These are phyloP conservation scores for Eclectus roratus DNA, from an alignment of 2,113 vertebrate genomes.

Conservation along the genomic window DNA sequence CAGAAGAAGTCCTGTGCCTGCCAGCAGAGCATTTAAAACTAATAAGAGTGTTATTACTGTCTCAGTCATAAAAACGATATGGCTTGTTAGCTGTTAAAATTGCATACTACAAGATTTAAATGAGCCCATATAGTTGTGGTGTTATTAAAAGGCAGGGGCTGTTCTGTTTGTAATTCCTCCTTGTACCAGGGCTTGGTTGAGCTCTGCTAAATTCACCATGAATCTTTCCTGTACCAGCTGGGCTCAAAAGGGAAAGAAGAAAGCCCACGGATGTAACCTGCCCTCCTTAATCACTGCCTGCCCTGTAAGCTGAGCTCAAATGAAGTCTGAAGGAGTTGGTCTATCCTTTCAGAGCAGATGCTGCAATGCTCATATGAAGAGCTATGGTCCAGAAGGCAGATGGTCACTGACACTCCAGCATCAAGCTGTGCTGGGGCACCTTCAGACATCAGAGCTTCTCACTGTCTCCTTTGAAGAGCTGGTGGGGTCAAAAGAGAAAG, in stretches of 20 bases:
- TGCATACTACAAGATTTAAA: background rate
- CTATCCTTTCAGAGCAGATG: background rate
- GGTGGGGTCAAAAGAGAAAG: background rate
- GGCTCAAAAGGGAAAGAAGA: background rate
- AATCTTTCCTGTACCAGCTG: background rate
- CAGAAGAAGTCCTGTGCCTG: background rate
- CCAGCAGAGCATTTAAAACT: background rate
- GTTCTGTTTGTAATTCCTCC: background rate
- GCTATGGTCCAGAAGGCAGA: background rate
- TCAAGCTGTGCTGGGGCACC: background rate
- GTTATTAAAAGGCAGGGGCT: background rate
- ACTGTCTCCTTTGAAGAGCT: background rate
- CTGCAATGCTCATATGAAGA: fast-evolving
- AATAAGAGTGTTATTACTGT: slow-evolving; percentile 29
- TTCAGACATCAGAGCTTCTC: background rate
- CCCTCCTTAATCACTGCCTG: background rate
- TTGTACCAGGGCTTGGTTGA: background rate
- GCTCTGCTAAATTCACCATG: background rate
- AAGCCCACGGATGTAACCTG: background rate
- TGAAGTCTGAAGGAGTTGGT: background rate
- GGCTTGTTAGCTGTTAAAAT: slow-evolving; percentile 39
- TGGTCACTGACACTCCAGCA: fast-evolving
- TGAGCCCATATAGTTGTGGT: background rate
- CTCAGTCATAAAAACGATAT: slow-evolving; percentile 24
- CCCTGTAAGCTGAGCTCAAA: background rate